These are phyloP conservation scores for Salvelinus fontinalis DNA, from an alignment of 2,113 vertebrate genomes.

Conservation along the genomic window DNA sequence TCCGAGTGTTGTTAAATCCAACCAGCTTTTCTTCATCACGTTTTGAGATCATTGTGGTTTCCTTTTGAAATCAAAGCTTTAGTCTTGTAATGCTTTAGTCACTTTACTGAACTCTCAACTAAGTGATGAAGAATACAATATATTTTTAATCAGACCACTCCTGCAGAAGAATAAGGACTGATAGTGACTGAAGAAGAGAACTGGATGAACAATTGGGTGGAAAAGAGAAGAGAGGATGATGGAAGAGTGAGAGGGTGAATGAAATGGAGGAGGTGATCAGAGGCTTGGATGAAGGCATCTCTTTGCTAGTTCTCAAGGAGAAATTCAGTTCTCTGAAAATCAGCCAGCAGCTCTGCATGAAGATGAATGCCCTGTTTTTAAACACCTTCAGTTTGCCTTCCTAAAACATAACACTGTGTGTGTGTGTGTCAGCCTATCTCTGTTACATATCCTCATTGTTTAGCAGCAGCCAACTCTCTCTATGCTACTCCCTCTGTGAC, in stretches of 20 bases:
- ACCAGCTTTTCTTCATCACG: neutral
- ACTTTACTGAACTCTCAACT: neutral
- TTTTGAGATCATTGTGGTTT: neutral
- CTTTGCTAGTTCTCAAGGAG: slow-evolving; percentile 18
- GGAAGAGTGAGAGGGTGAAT: slow-evolving; percentile 12
- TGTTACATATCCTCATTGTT: neutral
- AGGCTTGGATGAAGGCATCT: no score
- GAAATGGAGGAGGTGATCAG: neutral
- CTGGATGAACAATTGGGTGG: neutral
- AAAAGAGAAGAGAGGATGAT: slow-evolving; percentile 1
- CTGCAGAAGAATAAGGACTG: slow-evolving; percentile 10
- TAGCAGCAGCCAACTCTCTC: neutral
- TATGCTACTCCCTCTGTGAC: neutral
- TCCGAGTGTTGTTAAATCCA: neutral
- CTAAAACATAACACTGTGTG: slow-evolving; percentile 6
- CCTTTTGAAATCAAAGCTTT: neutral
- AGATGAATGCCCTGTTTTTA: slow-evolving; percentile 36
- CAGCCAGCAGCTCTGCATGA: slow-evolving; percentile 29
- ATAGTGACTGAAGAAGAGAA: slow-evolving; percentile 21
- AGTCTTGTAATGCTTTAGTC: no score
- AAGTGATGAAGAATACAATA: neutral
- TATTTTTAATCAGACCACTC: neutral
- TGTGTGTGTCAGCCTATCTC: neutral
- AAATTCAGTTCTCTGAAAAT: slow-evolving; percentile 37
- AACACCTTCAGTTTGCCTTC: slow-evolving; percentile 14